Percentiles rank a stretch among this genome's conserved stretches.
phyloP scores from a whole-genome alignment of 2,113 vertebrate genomes.

The Tychaedon coryphoeus region DNA sequence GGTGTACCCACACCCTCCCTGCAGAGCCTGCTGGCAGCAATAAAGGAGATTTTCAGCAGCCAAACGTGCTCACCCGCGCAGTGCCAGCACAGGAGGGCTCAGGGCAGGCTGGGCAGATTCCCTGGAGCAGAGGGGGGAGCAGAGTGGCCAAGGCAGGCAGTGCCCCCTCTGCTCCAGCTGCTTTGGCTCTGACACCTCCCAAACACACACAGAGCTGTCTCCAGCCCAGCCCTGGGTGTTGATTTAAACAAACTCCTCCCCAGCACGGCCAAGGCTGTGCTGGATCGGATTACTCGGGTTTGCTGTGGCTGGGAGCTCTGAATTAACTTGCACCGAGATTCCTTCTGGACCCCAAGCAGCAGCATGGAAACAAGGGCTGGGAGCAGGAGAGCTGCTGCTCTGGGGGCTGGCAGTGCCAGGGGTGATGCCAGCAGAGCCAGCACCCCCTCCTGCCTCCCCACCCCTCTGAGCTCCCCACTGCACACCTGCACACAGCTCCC shows the following conservation, averaged over 20 bases:
- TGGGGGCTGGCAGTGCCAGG: not conserved
- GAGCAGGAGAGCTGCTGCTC: not conserved
- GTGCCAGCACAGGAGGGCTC: not conserved
- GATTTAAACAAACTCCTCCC: not conserved
- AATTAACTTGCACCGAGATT: not conserved
- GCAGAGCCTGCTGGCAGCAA: not conserved
- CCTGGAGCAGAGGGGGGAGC: not conserved
- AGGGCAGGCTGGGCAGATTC: fast-evolving
- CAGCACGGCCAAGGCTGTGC: not conserved
- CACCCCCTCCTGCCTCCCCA: not conserved
- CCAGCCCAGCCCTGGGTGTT: not conserved
- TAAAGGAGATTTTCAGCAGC: not conserved
- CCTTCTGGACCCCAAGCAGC: not conserved
- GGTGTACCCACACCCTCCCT: too few species aligned
- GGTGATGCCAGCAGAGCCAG: fast-evolving
- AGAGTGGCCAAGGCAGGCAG: fast-evolving
- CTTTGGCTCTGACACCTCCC: not conserved
- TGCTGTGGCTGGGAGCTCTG: not conserved
- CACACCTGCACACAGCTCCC: not conserved
- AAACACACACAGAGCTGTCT: not conserved
- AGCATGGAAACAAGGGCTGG: not conserved
- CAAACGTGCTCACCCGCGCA: fast-evolving
- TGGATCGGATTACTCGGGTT: not conserved
- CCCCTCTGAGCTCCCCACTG: not conserved
- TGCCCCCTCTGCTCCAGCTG: not conserved